Evolutionary conservation across 2,797 vertebrate genomes (phyloP).

Genomic region (Betta splendens): DNA sequence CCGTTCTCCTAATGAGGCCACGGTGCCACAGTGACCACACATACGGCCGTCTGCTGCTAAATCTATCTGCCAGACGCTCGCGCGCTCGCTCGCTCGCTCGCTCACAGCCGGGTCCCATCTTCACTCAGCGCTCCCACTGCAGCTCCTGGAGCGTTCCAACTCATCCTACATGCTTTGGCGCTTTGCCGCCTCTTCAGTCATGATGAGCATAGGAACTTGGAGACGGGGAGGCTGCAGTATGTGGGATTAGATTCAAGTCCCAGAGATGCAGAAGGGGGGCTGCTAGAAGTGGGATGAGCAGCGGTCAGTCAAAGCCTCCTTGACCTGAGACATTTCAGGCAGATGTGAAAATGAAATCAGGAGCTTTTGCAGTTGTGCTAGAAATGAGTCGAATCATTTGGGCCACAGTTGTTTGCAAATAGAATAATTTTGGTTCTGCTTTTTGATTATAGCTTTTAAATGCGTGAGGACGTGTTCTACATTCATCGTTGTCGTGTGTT

Average conservation of each 20-base stretch:
- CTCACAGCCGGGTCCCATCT: constrained; percentile 64
- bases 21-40: constrained; percentile 75
- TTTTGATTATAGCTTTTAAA: too few species aligned
- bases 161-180: constrained; percentile 74
- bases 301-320: constrained; percentile 40
- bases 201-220: constrained; percentile 49
- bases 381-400: background rate
- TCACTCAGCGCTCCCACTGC: constrained; percentile 63
- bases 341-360: background rate
- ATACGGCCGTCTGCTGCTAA: constrained; percentile 69
- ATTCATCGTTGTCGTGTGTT: background rate
- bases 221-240: constrained; percentile 51
- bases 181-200: constrained; percentile 53
- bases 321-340: constrained; percentile 7
- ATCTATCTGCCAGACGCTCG: constrained; percentile 79
- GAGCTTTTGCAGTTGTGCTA: background rate
- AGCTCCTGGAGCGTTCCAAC: constrained; percentile 63
- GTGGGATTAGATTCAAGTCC: constrained; percentile 71
- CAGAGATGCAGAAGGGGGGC: constrained; percentile 32
- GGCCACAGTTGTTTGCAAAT: too few species aligned
- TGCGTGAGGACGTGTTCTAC: too few species aligned
- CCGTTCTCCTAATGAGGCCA: constrained; percentile 69
- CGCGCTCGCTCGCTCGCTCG: constrained; percentile 41
- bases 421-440: too few species aligned
- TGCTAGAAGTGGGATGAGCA: constrained; percentile 48